Conservation (phyloP, 2,113 vertebrate genomes). For the Hiodon alosoides region DNA sequence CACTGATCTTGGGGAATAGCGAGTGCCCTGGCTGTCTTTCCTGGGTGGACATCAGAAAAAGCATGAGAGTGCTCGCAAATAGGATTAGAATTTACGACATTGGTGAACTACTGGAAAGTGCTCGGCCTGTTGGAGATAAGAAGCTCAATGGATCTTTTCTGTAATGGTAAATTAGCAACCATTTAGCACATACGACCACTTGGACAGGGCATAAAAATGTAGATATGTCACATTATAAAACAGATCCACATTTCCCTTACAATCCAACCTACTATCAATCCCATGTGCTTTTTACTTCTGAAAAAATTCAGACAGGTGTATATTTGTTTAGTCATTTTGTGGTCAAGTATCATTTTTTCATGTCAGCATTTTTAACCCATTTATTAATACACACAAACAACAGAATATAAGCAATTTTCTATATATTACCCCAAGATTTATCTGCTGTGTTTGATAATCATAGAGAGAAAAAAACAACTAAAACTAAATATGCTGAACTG, state of each 20-base stretch:
- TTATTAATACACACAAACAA: too few species aligned
- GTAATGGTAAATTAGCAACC: neutral
- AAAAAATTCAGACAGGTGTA: too few species aligned
- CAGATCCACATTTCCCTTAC: neutral
- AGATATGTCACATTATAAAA: neutral
- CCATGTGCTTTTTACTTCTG: too few species aligned
- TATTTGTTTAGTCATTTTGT: too few species aligned
- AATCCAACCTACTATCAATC: too few species aligned
- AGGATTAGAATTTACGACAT: slow-evolving; percentile 1
- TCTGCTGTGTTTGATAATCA: too few species aligned
- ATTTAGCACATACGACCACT: neutral
- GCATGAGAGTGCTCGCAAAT: neutral
- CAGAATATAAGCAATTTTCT: too few species aligned
- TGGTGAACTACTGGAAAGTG: neutral
- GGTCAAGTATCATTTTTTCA: too few species aligned
- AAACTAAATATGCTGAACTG: too few species aligned
- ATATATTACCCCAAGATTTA: too few species aligned
- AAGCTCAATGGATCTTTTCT: neutral
- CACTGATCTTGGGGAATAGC: neutral
- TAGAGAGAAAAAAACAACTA: too few species aligned
- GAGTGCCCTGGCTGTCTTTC: neutral
- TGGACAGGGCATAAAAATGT: neutral
- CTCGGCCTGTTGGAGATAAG: neutral
- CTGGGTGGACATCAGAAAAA: neutral
- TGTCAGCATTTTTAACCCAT: too few species aligned